These are phyloP conservation scores for Mesochorus sp. DNA, from an alignment of 2,888 invertebrate genomes.

Conservation along the genomic window DNA sequence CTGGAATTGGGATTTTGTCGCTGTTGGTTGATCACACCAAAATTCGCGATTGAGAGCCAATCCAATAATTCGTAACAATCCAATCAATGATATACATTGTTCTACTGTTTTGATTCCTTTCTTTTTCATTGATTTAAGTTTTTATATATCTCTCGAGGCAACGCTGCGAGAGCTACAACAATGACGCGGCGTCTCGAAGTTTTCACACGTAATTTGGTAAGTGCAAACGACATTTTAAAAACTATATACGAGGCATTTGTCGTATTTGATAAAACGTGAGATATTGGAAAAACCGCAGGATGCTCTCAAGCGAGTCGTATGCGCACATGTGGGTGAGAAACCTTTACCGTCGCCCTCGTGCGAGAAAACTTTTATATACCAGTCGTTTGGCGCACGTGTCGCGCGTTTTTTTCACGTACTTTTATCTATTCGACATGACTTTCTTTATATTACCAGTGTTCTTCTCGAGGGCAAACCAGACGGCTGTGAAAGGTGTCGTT, in stretches of 20 bases:
- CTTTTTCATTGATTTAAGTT: too few species aligned
- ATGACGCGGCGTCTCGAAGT: not conserved
- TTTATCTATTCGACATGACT: conserved; percentile 53
- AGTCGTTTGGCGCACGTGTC: conserved; percentile 76
- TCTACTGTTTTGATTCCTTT: too few species aligned
- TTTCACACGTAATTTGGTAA: not conserved
- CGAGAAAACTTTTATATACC: not conserved
- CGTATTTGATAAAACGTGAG: not conserved
- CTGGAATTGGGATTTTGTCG: too few species aligned
- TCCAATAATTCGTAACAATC: too few species aligned
- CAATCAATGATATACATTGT: too few species aligned
- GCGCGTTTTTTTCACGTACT: conserved; percentile 28
- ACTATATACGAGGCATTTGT: not conserved
- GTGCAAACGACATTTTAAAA: not conserved
- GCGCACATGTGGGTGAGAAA: too few species aligned
- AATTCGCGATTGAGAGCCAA: too few species aligned
- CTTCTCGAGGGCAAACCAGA: conserved; percentile 64
- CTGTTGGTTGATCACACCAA: too few species aligned
- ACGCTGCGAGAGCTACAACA: too few species aligned
- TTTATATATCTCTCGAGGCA: too few species aligned
- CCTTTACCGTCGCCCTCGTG: too few species aligned
- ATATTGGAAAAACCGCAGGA: conserved; percentile 7
- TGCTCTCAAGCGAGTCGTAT: too few species aligned
- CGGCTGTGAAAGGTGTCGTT: conserved; percentile 33
- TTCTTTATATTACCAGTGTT: conserved; percentile 64